phyloP scores from a whole-genome alignment of 2,113 vertebrate species.

The Lophotis ruficrista region DNA sequence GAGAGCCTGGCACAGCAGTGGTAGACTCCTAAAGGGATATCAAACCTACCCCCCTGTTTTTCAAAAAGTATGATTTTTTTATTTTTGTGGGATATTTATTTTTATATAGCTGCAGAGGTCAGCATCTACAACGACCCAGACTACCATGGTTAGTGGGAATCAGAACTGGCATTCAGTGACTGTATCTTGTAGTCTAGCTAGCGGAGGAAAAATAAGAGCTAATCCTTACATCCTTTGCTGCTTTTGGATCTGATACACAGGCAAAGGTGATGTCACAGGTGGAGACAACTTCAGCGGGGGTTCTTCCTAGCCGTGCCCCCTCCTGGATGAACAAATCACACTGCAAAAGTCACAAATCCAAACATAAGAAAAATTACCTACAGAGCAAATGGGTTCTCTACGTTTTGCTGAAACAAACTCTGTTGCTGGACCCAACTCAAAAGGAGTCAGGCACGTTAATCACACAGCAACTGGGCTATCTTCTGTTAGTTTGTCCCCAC shows the following conservation, averaged over 20 bases:
- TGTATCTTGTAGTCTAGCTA: background rate
- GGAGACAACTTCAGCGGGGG: slow-evolving; percentile 96
- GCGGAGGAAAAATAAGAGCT: slow-evolving; percentile 39
- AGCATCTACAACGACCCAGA: background rate
- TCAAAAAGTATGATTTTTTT: background rate
- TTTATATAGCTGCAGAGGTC: background rate
- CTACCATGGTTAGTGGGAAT: background rate
- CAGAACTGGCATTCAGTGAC: background rate
- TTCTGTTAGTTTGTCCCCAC: background rate
- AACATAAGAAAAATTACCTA: slow-evolving; percentile 50
- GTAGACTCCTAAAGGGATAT: background rate
- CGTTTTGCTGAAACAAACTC: background rate
- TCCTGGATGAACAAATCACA: slow-evolving; percentile 99
- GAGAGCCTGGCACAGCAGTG: background rate
- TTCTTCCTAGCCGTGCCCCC: slow-evolving; percentile 93
- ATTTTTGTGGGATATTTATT: background rate
- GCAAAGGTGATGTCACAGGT: slow-evolving; percentile 99
- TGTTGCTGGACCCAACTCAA: background rate
- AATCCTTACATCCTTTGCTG: slow-evolving; percentile 95
- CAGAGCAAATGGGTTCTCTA: slow-evolving; percentile 15
- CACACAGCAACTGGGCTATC: background rate
- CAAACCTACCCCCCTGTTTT: background rate
- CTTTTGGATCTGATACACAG: slow-evolving; percentile 97
- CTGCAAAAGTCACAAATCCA: slow-evolving; percentile 83
- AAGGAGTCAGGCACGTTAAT: background rate